Base-by-base conservation (phyloP, 1,140 invertebrate species). In the Notospermus geniculatus region DNA sequence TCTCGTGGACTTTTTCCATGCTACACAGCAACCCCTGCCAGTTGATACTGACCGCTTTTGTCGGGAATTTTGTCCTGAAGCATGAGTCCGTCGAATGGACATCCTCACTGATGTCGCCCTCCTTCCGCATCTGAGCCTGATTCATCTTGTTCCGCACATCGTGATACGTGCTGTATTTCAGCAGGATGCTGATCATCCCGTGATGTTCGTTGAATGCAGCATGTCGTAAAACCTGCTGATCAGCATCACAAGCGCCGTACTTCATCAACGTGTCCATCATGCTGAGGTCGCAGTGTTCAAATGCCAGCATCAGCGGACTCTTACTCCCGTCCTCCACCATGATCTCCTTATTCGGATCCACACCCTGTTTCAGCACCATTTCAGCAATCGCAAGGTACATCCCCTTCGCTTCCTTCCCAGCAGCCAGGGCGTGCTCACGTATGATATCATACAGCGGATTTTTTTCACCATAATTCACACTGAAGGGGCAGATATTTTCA, bases 1-100 rank as follows among this genome's bases (percentile, higher is more conserved):
- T 88, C 30, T 90, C 85, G 57, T 75, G 88, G 82, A 68, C 61
- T 5, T 59, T 68, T 84, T 65, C 87, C 25, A 88, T 85, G 75
- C 88, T 88, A 55, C 90, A 15, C 4, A 36, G 87, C 5, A 82
- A 65, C 27, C 73, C 68, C 67, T 97, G 90, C 96, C 96, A 98
- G 80, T 95, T 93, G 2, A 98, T 87, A 86, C 95, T 94, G 0
- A 95, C 93, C 0, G 95, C 86, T 41, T 86, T 87, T 55, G 89
- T 89, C 5, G 95, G 94, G 74, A 92, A 92, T 60, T 93, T 85
- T 5, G 89, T 86, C 27, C 80, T 78, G 60, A 76, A 73, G 15
- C 70, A 57, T 1, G 59, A 63, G 43, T 71, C 71, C 19, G 68
- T 30, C 0, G 73, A 73, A 19, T 57, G 59, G 13, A 65, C 28